Conservation (phyloP, 1,140 invertebrate genomes). For the Asobara japonica region DNA sequence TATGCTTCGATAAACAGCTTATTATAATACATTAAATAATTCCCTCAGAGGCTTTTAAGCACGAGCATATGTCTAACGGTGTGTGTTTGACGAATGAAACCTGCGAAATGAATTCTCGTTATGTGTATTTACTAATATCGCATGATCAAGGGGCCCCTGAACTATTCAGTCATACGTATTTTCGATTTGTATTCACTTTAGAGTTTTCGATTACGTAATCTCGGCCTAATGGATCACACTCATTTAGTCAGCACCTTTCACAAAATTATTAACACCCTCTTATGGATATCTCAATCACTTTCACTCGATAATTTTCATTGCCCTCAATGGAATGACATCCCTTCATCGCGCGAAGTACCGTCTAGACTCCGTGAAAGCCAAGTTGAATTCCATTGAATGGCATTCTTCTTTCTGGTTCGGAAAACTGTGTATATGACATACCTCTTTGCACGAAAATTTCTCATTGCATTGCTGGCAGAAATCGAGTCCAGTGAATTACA, state of each 20-base stretch:
- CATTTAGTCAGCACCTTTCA: no score
- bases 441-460: not conserved
- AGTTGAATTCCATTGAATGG: not conserved
- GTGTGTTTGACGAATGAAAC: not conserved
- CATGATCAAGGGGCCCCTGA: no score
- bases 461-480: not conserved
- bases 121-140: not conserved
- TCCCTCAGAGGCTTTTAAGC: not conserved
- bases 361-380: not conserved
- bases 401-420: not conserved
- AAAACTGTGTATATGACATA: not conserved
- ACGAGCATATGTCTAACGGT: not conserved
- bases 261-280: not conserved
- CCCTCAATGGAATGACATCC: not conserved
- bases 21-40: not conserved
- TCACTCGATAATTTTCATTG: not conserved
- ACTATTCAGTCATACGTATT: no score
- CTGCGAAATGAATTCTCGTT: not conserved
- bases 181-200: not conserved
- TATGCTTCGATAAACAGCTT: not conserved
- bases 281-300: not conserved
- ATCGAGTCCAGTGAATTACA: conserved; percentile 19
- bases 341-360: not conserved
- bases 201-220: no score
- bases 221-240: no score